phyloP scores from a whole-genome alignment of 2,888 invertebrate species.

The Limenitis camilla region DNA sequence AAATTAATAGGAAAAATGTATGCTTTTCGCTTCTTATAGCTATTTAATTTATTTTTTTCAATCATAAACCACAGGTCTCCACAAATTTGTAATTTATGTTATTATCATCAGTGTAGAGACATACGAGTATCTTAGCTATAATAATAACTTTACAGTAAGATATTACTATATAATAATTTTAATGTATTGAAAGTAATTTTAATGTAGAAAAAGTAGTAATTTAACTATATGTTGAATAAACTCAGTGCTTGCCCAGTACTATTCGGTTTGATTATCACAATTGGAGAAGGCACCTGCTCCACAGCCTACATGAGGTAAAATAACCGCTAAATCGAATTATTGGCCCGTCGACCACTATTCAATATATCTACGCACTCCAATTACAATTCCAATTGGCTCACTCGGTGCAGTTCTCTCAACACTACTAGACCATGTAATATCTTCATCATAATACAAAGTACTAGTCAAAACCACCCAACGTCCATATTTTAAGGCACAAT shows the following conservation, averaged over 20 bases:
- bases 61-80: too few relatives aligned
- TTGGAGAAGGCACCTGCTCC: slow-evolving; percentile 50
- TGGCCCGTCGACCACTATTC: slow-evolving; percentile 50
- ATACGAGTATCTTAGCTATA: too few relatives aligned
- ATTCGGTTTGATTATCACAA: slow-evolving; percentile 48
- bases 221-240: slow-evolving; percentile 5
- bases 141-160: background rate
- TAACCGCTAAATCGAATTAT: slow-evolving; percentile 70
- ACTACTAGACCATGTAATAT: slow-evolving; percentile 42
- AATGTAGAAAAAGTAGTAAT: background rate
- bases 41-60: too few relatives aligned
- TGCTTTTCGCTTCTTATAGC: too few relatives aligned
- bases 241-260: slow-evolving; percentile 13
- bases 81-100: too few relatives aligned
- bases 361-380: slow-evolving; percentile 48
- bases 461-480: background rate
- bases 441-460: slow-evolving; percentile 9
- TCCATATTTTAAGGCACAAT: background rate
- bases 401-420: slow-evolving; percentile 38
- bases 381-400: slow-evolving; percentile 44
- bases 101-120: too few relatives aligned
- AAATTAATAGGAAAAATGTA: too few relatives aligned
- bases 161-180: background rate
- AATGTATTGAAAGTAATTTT: background rate
- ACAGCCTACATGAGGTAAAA: slow-evolving; percentile 56